These are phyloP conservation scores for Papilio dardanus DNA, from an alignment of 1,140 invertebrate species.

Conservation along the genomic window DNA sequence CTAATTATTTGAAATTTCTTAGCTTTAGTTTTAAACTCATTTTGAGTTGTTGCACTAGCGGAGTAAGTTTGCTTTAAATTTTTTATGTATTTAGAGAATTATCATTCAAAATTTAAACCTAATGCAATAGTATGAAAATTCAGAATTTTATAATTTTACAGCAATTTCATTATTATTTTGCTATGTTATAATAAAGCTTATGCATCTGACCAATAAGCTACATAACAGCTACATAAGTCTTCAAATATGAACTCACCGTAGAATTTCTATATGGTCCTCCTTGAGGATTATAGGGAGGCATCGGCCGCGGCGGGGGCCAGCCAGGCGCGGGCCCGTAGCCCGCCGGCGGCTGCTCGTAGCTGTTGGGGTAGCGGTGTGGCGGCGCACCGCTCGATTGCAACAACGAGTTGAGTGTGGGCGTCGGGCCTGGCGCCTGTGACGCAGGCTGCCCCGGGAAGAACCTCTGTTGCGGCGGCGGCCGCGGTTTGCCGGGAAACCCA, in stretches of 20 bases:
- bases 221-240: background rate
- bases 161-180: background rate
- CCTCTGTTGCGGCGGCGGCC: slow-evolving; percentile 79
- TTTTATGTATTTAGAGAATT: background rate
- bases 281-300: slow-evolving; percentile 81
- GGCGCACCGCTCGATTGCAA: slow-evolving; percentile 91
- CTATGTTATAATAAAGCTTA: background rate
- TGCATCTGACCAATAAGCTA: background rate
- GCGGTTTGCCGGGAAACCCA: slow-evolving; percentile 77
- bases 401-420: slow-evolving; percentile 95
- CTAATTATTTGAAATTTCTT: background rate
- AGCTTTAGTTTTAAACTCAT: background rate
- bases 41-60: too few species aligned
- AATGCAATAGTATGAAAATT: background rate
- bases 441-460: slow-evolving; percentile 86
- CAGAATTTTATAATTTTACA: background rate
- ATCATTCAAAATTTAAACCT: background rate
- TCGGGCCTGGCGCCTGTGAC: slow-evolving; percentile 92
- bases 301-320: slow-evolving; percentile 76
- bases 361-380: slow-evolving; percentile 81
- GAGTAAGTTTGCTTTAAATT: too few species aligned
- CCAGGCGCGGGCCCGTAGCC: slow-evolving; percentile 73
- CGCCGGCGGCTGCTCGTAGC: slow-evolving; percentile 75
- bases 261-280: slow-evolving; percentile 79
- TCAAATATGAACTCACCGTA: slow-evolving; percentile 64